Evolutionary conservation across 1,140 invertebrate species (phyloP), one percentile per base, ranked within the genome.

Genomic region (Phocides pigmalion): DNA sequence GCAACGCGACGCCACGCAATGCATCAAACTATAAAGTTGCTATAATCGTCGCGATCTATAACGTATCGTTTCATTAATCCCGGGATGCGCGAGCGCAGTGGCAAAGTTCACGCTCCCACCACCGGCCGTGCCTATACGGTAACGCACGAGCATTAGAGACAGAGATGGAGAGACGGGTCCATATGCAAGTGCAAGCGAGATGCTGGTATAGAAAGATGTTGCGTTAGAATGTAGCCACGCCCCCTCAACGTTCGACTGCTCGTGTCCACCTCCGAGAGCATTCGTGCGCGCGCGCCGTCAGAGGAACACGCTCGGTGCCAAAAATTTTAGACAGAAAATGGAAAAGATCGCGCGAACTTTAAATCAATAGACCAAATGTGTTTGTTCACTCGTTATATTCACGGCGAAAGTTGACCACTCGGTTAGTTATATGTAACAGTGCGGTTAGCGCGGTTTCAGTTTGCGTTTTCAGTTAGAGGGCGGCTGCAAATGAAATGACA

Each of bases 271-370:
- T 87, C 76, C 76, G 75, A 62, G 62, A 59, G 78, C 84, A 90
- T 90, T 90, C 81, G 84, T 90, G 86, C 86, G 88, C 88, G 80
- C 74, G 82, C 88, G 86, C 83, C 79, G 84, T 61, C 49, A 62
- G 25, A 80, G 75, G 28, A 56, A 75, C 81, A 89, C 84, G 86
- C 77, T 62, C 53, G 56, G 68, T 67, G 71, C 66, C 67, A 32
- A 59, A 54, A 54, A 74, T 62, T 70, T 61, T 51, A 35, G 46
- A 39, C 22, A 42, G 49, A 82, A 79, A 77, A 86, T 84, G 83
- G 70, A 73, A 78, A 78, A 74, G 70, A 67, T 70, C 70, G 73
- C 75, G 71, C 72, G 70, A 39, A 53, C 16, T 53, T 39, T 53
- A 53, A 9, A 39, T 12, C 16, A 20, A 37, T 53, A 53, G 70